These are phyloP conservation scores for Poeciliopsis presidionis DNA, from an alignment of 2,797 vertebrate genomes.

Conservation along the genomic window DNA sequence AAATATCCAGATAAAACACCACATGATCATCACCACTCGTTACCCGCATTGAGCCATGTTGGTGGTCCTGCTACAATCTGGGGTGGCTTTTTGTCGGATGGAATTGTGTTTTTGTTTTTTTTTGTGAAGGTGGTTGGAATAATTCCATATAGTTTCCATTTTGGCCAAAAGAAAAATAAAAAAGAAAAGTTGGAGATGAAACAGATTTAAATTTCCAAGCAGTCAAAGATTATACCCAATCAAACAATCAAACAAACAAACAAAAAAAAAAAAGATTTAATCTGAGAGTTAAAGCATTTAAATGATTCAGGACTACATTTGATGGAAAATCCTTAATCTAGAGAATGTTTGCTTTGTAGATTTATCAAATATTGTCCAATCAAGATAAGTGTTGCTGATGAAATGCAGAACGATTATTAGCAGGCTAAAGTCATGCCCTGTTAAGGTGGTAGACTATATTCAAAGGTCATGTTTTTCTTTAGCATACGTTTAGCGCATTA, in stretches of 20 bases:
- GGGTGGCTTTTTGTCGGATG: neutral
- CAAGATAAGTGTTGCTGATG: too few relatives aligned
- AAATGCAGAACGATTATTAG: slow-evolving; percentile 16
- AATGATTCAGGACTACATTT: too few relatives aligned
- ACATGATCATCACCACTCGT: neutral
- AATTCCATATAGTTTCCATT: neutral
- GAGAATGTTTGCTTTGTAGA: too few relatives aligned
- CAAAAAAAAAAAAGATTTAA: neutral
- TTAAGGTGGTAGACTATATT: slow-evolving; percentile 21
- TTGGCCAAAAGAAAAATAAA: neutral
- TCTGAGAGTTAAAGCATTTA: neutral
- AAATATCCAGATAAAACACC: neutral
- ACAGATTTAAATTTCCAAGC: too few relatives aligned
- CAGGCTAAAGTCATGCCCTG: slow-evolving; percentile 18
- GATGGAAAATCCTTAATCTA: too few relatives aligned
- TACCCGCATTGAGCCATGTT: neutral
- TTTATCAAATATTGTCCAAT: too few relatives aligned
- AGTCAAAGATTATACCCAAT: too few relatives aligned
- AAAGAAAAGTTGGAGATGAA: too few relatives aligned
- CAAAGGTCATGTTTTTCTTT: slow-evolving; percentile 32
- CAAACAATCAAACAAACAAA: too few relatives aligned
- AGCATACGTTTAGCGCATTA: slow-evolving; percentile 2
- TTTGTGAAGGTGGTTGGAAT: neutral
- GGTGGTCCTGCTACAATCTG: neutral
- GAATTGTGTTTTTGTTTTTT: neutral